Conservation (phyloP, 2,888 invertebrate genomes). For the Drosophila mulleri region DNA sequence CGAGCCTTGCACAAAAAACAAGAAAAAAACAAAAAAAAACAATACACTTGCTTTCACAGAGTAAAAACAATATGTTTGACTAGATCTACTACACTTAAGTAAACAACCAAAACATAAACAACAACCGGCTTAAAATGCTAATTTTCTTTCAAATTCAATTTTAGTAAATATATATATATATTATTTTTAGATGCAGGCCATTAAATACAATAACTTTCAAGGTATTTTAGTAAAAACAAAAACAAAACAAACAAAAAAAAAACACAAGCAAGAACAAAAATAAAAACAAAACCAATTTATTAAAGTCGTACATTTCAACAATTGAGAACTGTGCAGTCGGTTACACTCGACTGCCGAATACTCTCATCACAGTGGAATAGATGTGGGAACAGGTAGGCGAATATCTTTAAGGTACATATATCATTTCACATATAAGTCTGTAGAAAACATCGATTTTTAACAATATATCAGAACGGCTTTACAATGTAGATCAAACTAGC, state of each 20-base stretch:
- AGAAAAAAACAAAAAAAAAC: background rate
- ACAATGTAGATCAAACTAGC: background rate
- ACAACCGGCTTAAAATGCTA: slow-evolving; percentile 10
- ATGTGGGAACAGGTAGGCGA: background rate
- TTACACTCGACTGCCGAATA: background rate
- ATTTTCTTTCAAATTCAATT: slow-evolving; percentile 12
- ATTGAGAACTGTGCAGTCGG: slow-evolving; percentile 17
- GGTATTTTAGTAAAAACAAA: slow-evolving; percentile 11
- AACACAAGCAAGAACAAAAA: background rate
- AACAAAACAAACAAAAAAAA: background rate
- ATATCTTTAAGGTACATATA: background rate
- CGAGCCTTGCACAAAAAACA: slow-evolving; percentile 6
- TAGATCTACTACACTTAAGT: background rate
- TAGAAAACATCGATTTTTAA: background rate
- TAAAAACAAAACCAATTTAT: slow-evolving; percentile 23
- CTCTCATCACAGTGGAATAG: slow-evolving; percentile 9
- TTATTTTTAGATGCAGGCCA: slow-evolving; percentile 33
- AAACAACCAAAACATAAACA: background rate
- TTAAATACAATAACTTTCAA: slow-evolving; percentile 16
- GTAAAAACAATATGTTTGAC: background rate
- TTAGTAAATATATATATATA: slow-evolving; percentile 18
- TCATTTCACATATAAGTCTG: background rate
- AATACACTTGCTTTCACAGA: slow-evolving; percentile 8
- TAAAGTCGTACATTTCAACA: slow-evolving; percentile 12
- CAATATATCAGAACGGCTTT: background rate